Conservation (phyloP, 30 jellyfish, hydroid and myxozoan species). For the Catostylus mosaicus region DNA sequence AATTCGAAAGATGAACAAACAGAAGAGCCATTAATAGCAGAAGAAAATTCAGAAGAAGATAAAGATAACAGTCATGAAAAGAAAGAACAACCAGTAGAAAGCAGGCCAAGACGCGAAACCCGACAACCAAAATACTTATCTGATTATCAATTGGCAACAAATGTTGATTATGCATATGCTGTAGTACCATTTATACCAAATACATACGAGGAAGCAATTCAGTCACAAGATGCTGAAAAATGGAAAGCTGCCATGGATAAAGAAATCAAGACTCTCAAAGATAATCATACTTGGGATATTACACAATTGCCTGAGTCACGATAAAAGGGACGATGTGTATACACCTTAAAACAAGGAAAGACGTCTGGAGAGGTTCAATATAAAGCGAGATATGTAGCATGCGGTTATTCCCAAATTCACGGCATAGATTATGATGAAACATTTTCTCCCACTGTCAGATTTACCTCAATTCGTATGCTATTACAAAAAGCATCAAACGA, state of each 20-base stretch:
- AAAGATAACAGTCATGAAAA: background rate
- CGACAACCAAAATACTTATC: conserved; percentile 11
- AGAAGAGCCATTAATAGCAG: background rate
- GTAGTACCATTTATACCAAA: conserved; percentile 10
- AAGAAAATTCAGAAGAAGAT: background rate
- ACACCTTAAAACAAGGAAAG: conserved; percentile 34
- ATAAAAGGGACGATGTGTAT: conserved; percentile 48
- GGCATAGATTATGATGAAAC: conserved; percentile 43
- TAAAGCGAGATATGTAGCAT: conserved; percentile 38
- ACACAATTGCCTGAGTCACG: conserved; percentile 21
- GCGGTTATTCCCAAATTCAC: conserved; percentile 12
- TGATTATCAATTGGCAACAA: conserved; percentile 25
- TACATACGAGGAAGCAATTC: conserved; percentile 33
- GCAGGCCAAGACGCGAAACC: conserved; percentile 41
- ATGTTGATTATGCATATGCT: conserved; percentile 44
- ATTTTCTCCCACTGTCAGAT: conserved; percentile 41
- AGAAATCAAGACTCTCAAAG: conserved; percentile 27
- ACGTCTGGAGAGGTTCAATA: conserved; percentile 12
- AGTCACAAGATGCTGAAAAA: conserved; percentile 43
- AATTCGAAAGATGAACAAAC: conserved; percentile 3
- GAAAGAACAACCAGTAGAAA: background rate
- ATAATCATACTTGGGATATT: conserved; percentile 37
- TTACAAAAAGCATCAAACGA: conserved; percentile 45
- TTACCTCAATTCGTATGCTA: conserved; percentile 33
- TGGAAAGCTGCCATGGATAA: conserved; percentile 55